Evolutionary conservation across 2,797 vertebrate genomes (phyloP), one percentile per base, ranked within the genome.

Genomic region (Sandelia bainsii): DNA sequence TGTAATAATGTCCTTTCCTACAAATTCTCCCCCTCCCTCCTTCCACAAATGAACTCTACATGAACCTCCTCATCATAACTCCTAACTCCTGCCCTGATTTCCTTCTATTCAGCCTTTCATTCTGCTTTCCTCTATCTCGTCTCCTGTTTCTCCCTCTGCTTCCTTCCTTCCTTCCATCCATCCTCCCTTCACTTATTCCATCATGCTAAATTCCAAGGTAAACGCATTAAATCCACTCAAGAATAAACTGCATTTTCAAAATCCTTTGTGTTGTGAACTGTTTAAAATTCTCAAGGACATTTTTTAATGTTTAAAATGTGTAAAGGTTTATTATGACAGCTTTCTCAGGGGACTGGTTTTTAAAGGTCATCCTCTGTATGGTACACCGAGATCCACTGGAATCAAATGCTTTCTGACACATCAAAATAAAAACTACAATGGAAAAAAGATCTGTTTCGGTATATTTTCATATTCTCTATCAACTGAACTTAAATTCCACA

Each of bases 21-120:
- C 27, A 13, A 57, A 19, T 48, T 6, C 57, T 12, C 45, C 58
- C 20, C 48, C 40, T 37, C 52, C 57, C 67, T 56, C 54, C 23
- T n/a, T 37, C 50, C 68, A 25, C 52, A 16, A 11, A 75, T 86
- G 87, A 91, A 91, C 91, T 91, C 16, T 52, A 20, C 2, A 39
- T 69, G 83, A 90, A 86, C 88, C 56, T 64, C 59, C 40, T 50
- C 62, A 19, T 79, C 81, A n/a, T 46, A 29, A 44, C 64, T 72
- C 63, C 51, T 69, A 0, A 40, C 20, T 71, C 62, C 64, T 57
- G 73, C 64, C 68, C 79, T 85, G 66, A 72, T 81, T 84, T 90
- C 86, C 88, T 72, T 42, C 69, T 5, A 64, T 72, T 83, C 79
- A 77, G 20, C 61, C 53, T 72, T 50, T 67, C 69, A 65, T 81